Evolutionary conservation across 1,140 invertebrate species (phyloP), one percentile per base, ranked within the genome.

Genomic region (Orussus abietinus): DNA sequence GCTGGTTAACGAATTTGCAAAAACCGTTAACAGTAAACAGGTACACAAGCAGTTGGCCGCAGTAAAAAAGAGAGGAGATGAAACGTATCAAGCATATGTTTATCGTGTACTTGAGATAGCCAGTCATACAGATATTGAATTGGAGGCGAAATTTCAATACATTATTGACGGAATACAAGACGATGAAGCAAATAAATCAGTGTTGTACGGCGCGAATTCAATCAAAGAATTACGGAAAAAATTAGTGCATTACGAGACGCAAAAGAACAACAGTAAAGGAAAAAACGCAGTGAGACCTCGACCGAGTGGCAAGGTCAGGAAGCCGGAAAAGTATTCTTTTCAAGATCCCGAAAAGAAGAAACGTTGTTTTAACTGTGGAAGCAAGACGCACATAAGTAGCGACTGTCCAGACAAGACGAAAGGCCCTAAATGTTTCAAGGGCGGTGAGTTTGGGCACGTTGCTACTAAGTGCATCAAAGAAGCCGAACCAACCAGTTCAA

Each of bases 101-200:
- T 46, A 57, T 20, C 28, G 42, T 30, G 50, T 57, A 45, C 17
- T 50, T 28, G 54, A 59, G 32, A 49, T 59, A 9, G 57, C 45
- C 2, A 53, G 52, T 45, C 38, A 45, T 21, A 31, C 38, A 3
- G 30, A 40, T 26, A 46, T 59, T 7, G 57, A 62, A 26, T 7
- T 13, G 7, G 49, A 49, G 38, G 38, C 42, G 5, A 31, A 51
- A 7, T 59, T 62, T 26, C 54, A 55, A 46, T 55, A 59, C 21
- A 55, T 58, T 10, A 59, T 59, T 13, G 57, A 59, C 10, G 57
- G 54, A 9, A 53, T 59, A 32, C 38, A 10, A 19, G 53, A 53
- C 31, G 47, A 53, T n/a, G 32, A 43, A 19, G 15, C 18, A 3
- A 53, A 52, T 22, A 53, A 55, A 38, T 35, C 48, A 1, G 20